Evolutionary conservation across 1,140 invertebrate species (phyloP).

Genomic region (Drosophila erecta): DNA sequence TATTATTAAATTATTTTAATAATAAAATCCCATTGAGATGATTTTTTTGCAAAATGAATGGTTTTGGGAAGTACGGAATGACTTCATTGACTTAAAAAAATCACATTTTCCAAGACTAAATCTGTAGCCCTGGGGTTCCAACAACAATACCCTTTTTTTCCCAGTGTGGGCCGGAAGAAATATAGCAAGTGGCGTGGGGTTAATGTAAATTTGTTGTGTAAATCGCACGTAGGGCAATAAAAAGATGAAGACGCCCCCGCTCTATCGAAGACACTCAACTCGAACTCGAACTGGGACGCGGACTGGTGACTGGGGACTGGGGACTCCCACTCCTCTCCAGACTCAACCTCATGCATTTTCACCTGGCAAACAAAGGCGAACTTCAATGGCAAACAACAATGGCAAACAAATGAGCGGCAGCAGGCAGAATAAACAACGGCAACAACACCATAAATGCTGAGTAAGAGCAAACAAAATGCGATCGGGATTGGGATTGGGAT

Average conservation of each 20-base stretch:
- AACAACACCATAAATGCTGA: constrained; percentile 71
- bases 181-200: constrained; percentile 10
- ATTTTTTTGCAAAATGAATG: no score
- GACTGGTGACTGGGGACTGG: neutral
- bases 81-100: no score
- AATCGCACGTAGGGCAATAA: constrained; percentile 64
- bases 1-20: no score
- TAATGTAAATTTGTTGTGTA: constrained; percentile 77
- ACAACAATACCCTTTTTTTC: neutral
- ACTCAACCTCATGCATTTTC: constrained; percentile 56
- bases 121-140: no score
- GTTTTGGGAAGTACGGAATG: no score
- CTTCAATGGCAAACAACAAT: constrained; percentile 78
- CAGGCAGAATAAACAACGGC: constrained; percentile 55
- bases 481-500: constrained; percentile 38
- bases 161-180: constrained; percentile 10
- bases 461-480: constrained; percentile 71
- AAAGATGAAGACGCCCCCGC: constrained; percentile 50
- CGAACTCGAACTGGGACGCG: constrained; percentile 1
- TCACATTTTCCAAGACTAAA: no score
- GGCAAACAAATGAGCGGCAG: constrained; percentile 74
- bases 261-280: constrained; percentile 26
- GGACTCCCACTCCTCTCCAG: constrained; percentile 29
- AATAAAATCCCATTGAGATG: no score
- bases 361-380: constrained; percentile 76